These are phyloP conservation scores for Timema cristinae DNA, from an alignment of 2,888 invertebrate species.

Conservation along the genomic window DNA sequence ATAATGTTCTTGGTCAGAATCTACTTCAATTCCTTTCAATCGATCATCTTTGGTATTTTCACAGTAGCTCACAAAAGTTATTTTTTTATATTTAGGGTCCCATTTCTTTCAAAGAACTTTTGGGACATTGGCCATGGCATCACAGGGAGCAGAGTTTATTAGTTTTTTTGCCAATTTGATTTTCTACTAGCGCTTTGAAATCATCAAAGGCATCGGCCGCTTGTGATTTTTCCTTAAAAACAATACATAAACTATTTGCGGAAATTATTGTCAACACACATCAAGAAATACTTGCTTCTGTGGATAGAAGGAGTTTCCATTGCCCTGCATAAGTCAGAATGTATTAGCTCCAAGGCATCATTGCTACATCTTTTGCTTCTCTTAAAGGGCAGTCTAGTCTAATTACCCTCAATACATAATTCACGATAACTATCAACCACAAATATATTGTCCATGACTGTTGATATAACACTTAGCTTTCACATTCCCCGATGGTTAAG, in stretches of 20 bases:
- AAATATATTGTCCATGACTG: background rate
- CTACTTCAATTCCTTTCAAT: too few relatives aligned
- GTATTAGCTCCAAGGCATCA: background rate
- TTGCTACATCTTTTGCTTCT: background rate
- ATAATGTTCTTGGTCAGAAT: too few relatives aligned
- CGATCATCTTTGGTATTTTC: too few relatives aligned
- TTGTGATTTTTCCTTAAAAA: background rate
- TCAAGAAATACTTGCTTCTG: background rate
- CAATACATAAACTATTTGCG: background rate
- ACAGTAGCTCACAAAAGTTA: constrained; percentile 3
- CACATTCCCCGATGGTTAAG: background rate
- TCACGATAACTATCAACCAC: background rate
- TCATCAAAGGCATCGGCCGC: background rate
- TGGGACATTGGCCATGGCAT: background rate
- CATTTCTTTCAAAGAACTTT: background rate
- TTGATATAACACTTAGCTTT: background rate
- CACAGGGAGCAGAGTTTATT: background rate
- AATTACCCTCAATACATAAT: background rate
- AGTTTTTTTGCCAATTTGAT: background rate
- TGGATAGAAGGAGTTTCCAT: background rate
- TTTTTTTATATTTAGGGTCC: background rate
- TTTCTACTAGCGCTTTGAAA: background rate
- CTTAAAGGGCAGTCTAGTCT: background rate
- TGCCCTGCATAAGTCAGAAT: background rate
- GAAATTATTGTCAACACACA: background rate